Percentiles rank a stretch among this genome's conserved stretches.
Conservation (phyloP, 2,797 vertebrate genomes). For the Pyrrhura leucotis region DNA sequence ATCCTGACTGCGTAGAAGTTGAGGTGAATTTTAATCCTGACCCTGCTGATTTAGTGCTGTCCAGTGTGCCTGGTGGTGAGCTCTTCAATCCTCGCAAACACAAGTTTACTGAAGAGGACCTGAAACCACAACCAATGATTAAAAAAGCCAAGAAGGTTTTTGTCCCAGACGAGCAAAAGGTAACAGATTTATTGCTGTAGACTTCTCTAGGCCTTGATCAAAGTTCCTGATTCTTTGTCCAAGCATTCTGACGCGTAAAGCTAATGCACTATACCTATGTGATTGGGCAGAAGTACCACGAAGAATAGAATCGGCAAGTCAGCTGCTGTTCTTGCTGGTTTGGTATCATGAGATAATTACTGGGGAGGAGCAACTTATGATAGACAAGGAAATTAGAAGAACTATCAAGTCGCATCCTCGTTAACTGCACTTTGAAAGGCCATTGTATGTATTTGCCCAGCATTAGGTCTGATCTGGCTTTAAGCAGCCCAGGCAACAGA, state of each 20-base stretch:
- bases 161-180: slow-evolving; percentile 94
- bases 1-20: slow-evolving; percentile 88
- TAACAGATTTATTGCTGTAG: slow-evolving; percentile 68
- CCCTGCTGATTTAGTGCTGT: slow-evolving; percentile 93
- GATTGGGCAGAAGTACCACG: neutral
- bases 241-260: neutral
- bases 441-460: neutral
- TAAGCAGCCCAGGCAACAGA: neutral
- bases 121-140: slow-evolving; percentile 98
- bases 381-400: neutral
- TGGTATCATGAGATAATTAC: slow-evolving; percentile 13
- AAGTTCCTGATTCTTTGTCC: neutral
- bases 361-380: neutral
- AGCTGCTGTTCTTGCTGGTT: slow-evolving; percentile 3
- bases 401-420: neutral
- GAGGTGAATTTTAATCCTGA: slow-evolving; percentile 93
- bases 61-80: slow-evolving; percentile 93
- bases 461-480: neutral
- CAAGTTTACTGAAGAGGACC: slow-evolving; percentile 93
- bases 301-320: slow-evolving; percentile 15
- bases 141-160: slow-evolving; percentile 98
- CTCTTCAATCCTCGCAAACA: slow-evolving; percentile 96
- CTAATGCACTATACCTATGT: neutral
- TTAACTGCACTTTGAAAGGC: neutral
- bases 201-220: neutral